Evolutionary conservation across 2,113 vertebrate species (phyloP).

Genomic region (Aramus guarauna): DNA sequence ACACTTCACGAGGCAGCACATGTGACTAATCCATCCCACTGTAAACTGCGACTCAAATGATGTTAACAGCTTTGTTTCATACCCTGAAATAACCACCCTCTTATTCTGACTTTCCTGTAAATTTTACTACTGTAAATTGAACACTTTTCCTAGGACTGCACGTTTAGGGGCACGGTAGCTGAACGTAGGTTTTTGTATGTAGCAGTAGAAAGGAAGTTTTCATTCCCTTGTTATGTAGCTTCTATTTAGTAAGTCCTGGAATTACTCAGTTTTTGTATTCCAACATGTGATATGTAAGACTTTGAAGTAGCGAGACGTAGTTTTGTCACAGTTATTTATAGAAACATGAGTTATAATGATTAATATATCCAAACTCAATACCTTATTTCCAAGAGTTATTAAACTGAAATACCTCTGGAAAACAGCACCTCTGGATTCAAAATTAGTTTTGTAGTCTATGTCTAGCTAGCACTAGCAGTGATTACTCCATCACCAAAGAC

Average conservation of each 20-base stretch:
- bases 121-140: not conserved
- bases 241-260: not conserved
- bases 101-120: not conserved
- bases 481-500: not conserved
- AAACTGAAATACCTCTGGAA: not conserved
- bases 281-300: not conserved
- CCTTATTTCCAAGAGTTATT: not conserved
- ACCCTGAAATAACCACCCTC: not conserved
- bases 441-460: not conserved
- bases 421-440: not conserved
- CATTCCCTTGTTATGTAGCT: not conserved
- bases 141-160: not conserved
- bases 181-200: not conserved
- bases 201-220: not conserved
- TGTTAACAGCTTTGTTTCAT: not conserved
- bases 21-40: not conserved
- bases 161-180: not conserved
- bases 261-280: not conserved
- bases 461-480: not conserved
- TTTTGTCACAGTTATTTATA: not conserved
- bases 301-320: not conserved
- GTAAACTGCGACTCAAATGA: not conserved
- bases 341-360: not conserved
- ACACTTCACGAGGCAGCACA: rapidly evolving
- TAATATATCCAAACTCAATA: not conserved